Evolutionary conservation across 2,797 vertebrate genomes (phyloP).

Genomic region (Pogoniulus pusillus): DNA sequence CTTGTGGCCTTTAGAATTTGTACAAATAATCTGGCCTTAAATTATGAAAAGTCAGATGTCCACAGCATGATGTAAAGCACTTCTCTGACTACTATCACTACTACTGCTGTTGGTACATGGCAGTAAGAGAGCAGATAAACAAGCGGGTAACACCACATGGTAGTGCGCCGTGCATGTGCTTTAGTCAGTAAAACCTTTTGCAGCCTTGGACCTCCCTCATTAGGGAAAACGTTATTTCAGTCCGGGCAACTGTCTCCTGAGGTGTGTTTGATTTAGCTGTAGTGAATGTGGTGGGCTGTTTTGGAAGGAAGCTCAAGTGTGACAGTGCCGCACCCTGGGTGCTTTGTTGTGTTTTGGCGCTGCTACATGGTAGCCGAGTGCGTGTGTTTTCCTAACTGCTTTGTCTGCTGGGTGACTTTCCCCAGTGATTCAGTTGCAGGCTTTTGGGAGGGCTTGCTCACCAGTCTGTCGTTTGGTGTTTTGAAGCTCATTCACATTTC

Average conservation of each 20-base stretch:
- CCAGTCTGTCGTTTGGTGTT: background rate
- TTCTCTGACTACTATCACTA: background rate
- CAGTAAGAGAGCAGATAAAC: background rate
- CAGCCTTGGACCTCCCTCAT: background rate
- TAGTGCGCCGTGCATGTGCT: background rate
- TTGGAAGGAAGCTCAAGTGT: background rate
- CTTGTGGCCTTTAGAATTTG: background rate
- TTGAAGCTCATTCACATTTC: background rate
- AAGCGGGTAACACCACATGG: background rate
- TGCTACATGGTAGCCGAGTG: background rate
- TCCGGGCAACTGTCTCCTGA: background rate
- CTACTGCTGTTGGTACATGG: background rate
- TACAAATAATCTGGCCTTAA: background rate
- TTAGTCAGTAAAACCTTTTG: background rate
- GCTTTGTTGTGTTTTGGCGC: background rate
- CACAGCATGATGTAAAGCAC: accelerated
- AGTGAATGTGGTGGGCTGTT: background rate
- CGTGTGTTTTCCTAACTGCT: background rate
- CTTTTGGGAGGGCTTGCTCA: background rate
- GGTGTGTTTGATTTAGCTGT: background rate
- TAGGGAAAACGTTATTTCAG: background rate
- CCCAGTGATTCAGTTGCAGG: background rate
- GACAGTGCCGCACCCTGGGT: background rate
- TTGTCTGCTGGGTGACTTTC: background rate
- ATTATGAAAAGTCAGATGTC: background rate